These are phyloP conservation scores for Acanthurus tractus DNA, from an alignment of 2,797 vertebrate genomes.

Conservation along the genomic window DNA sequence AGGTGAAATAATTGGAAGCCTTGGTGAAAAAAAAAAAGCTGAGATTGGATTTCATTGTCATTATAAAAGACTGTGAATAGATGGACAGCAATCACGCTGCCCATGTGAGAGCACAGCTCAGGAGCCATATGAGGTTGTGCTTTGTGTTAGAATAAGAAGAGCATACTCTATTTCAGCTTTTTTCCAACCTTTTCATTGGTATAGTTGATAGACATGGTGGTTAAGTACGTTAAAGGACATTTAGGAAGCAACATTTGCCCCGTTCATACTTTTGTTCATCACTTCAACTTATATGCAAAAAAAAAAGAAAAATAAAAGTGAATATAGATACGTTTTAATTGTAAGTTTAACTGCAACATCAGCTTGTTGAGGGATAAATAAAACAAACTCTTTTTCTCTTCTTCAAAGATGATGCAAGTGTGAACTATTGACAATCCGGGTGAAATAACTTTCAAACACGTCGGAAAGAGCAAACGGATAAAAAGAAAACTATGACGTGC, in stretches of 20 bases:
- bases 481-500: constrained; percentile 8
- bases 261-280: neutral
- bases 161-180: neutral
- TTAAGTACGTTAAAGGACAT: neutral
- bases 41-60: constrained; percentile 41
- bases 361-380: neutral
- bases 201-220: neutral
- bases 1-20: constrained; percentile 5
- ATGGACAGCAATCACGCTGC: neutral
- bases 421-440: neutral
- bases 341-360: neutral
- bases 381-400: neutral
- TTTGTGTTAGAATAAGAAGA: neutral
- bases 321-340: too few species aligned
- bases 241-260: neutral
- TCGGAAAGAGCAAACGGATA: constrained; percentile 10
- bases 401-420: constrained; percentile 1
- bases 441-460: constrained; percentile 4
- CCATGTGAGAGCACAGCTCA: neutral
- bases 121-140: neutral
- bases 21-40: constrained; percentile 33
- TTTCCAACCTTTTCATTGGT: neutral
- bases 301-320: neutral
- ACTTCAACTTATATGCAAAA: neutral
- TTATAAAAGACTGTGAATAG: constrained; percentile 41